Percentiles rank a stretch among this genome's conserved stretches.
Conservation (phyloP, 2,113 vertebrate species). For the Cyanocitta stelleri region DNA sequence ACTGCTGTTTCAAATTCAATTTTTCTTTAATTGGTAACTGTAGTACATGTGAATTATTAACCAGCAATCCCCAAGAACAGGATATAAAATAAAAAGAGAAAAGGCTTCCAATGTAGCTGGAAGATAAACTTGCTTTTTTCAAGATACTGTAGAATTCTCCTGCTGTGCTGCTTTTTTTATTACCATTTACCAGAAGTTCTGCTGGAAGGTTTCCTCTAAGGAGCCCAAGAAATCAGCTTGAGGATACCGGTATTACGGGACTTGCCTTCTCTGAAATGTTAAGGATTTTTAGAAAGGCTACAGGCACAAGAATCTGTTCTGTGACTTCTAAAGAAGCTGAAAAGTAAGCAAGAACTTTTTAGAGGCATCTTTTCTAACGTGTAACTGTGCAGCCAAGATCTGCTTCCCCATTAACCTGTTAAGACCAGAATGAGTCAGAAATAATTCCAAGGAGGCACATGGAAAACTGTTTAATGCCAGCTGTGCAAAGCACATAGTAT, state of each 20-base stretch:
- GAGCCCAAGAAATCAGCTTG: conserved; percentile 1
- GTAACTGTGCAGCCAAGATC: not conserved
- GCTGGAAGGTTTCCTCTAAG: conserved; percentile 25
- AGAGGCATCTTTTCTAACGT: not conserved
- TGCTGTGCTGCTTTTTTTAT: not conserved
- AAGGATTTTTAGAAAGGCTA: not conserved
- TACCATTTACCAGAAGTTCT: not conserved
- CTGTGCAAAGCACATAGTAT: accelerated
- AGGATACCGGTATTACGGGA: not conserved
- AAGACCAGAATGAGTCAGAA: not conserved
- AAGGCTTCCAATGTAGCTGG: conserved; percentile 5
- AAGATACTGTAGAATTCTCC: not conserved
- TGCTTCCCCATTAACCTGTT: not conserved
- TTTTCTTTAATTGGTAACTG: conserved; percentile 68
- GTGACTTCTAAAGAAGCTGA: not conserved
- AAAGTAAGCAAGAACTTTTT: not conserved
- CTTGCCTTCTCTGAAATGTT: not conserved
- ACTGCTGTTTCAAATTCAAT: conserved; percentile 58
- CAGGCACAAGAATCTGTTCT: not conserved
- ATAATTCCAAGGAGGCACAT: not conserved
- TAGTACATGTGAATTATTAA: conserved; percentile 70
- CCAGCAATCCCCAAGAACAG: conserved; percentile 43
- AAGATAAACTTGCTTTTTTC: not conserved
- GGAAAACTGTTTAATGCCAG: accelerated
- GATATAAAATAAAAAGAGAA: conserved; percentile 27